Evolutionary conservation across 2,797 vertebrate species (phyloP), one percentile per base, ranked within the genome.

Genomic region (Pterois miles): DNA sequence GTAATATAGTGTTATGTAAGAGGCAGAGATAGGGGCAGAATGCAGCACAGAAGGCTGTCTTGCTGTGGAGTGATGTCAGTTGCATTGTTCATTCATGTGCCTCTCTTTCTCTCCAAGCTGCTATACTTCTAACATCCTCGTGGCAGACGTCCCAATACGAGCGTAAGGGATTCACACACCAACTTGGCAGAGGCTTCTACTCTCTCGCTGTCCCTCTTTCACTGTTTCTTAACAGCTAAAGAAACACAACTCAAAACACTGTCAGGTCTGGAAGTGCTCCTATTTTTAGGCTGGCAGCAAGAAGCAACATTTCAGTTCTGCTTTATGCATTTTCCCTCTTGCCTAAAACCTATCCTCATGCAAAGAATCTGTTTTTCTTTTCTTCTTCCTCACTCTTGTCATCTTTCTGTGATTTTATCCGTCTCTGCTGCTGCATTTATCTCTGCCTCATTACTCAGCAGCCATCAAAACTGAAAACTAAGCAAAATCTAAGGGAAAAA

Each of bases 231-330:
- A 86, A 80, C 86, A 79, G 83, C 74, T 38, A 74, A 84, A 91
- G 86, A 84, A 89, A 82, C 65, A 64, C 22, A 83, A 73, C 79
- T 88, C 71, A 71, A 82, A 86, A 83, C 80, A 69, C 73, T 82
- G 88, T 85, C 86, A 82, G 68, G 57, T 79, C 72, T 86, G 66
- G 80, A 80, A 87, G 73, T 71, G 75, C 82, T 87, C 48, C 83
- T 93, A 89, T 92, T 89, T 93, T 91, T 89, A 88, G 88, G n/a
- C 67, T 66, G 75, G 76, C 82, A 80, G 68, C 74, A 60, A 86
- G 88, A 81, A 13, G 18, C 34, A 74, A 78, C 62, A 69, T 71
- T 89, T 90, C 78, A 71, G 12, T 65, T 80, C 65, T 76, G 40
- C 86, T 82, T 83, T 46, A 34, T 85, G 76, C 46, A 54, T 76